A percentile compares a stretch with the other conserved stretches of the same genome.
Conservation (phyloP, 2,797 vertebrate species). For the Rhadinocentrus ornatus region DNA sequence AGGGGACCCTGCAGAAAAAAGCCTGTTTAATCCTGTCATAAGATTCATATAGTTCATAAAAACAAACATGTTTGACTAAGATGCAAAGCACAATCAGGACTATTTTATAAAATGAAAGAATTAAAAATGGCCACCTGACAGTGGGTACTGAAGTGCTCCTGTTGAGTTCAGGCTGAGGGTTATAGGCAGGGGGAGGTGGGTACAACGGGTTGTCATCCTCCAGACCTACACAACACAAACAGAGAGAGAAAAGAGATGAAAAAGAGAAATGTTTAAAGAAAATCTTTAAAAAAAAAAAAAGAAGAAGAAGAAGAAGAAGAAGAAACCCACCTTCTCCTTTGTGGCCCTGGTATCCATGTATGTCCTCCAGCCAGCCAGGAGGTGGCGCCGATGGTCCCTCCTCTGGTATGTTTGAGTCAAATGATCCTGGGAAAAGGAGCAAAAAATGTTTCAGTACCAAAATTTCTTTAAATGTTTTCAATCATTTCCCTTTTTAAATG, state of each 20-base stretch:
- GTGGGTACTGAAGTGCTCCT: conserved; percentile 76
- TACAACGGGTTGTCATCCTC: conserved; percentile 65
- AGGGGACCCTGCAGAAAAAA: conserved; percentile 73
- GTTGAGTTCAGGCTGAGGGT: conserved; percentile 73
- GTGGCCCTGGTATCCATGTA: conserved; percentile 64
- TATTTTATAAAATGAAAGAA: not conserved
- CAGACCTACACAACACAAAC: conserved; percentile 12
- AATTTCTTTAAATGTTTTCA: not conserved
- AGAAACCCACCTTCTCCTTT: conserved; percentile 58
- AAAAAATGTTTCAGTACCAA: not conserved
- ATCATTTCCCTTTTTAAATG: not conserved
- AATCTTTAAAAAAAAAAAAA: not conserved
- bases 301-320: not conserved
- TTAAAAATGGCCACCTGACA: conserved; percentile 67
- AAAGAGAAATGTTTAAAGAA: no score
- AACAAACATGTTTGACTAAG: not conserved
- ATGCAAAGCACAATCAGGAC: not conserved
- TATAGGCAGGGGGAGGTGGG: conserved; percentile 75
- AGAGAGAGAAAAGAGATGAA: not conserved
- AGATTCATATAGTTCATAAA: not conserved
- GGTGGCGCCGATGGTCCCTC: conserved; percentile 73
- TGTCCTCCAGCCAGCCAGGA: conserved; percentile 77
- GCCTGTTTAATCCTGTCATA: not conserved
- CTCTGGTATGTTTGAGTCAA: conserved; percentile 78
- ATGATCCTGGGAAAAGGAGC: conserved; percentile 53